A percentile compares a stretch with the other conserved stretches of the same genome.
Evolutionary conservation across 2,113 vertebrate genomes (phyloP).

Genomic region (Xenopus tropicalis): UCB_Xtro_10.0 CM004451.2:66713501-66714000

Average conservation of each 20-base stretch:
- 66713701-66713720: constrained; percentile 34
- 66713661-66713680: neutral
- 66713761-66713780: neutral
- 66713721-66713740: constrained; percentile 21
- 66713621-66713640: constrained; percentile 23
- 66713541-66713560: constrained; percentile 38
- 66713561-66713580: constrained; percentile 29
- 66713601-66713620: constrained; percentile 19
- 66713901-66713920: too few species aligned
- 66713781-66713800: neutral
- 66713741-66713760: neutral
- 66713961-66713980: too few species aligned
- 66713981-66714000: too few species aligned
- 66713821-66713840: neutral
- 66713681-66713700: constrained; percentile 34
- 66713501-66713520: constrained; percentile 34
- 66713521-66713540: constrained; percentile 38
- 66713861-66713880: too few species aligned
- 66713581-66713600: constrained; percentile 25
- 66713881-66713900: too few species aligned
- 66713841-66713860: too few species aligned
- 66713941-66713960: too few species aligned
- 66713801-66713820: neutral
- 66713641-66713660: constrained; percentile 11
- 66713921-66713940: too few species aligned